These are phyloP conservation scores for Dysidea cf. avara DNA, from an alignment of 37 sponge, comb jelly and placozoan species.

Conservation along the genomic window DNA sequence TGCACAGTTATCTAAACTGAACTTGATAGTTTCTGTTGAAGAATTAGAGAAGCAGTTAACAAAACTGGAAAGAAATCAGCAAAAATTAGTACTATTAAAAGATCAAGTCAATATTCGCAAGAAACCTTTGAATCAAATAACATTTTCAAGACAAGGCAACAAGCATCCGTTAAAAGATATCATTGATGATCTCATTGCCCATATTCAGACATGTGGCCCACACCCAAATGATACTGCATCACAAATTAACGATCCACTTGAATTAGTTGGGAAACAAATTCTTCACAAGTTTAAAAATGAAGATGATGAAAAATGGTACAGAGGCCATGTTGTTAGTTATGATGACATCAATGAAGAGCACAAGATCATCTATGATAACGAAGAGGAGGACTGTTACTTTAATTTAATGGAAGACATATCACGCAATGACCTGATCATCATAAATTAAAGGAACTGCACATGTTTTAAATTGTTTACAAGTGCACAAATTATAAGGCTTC, in stretches of 20 bases:
- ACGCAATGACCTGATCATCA: constrained; percentile 34
- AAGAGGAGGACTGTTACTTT: constrained; percentile 36
- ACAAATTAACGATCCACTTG: no score
- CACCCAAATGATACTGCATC: background rate
- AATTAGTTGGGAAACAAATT: constrained; percentile 21
- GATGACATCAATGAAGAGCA: constrained; percentile 32
- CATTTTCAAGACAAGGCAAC: constrained; percentile 26
- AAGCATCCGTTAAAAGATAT: constrained; percentile 26
- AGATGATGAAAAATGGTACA: constrained; percentile 33
- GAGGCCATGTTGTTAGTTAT: constrained; percentile 30
- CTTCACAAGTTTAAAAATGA: constrained; percentile 32
- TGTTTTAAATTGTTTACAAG: no score
- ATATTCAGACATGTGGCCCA: constrained; percentile 1
- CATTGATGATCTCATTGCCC: constrained; percentile 26
- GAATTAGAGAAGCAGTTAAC: constrained; percentile 34
- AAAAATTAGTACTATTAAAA: constrained; percentile 26
- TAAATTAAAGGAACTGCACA: no score
- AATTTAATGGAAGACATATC: constrained; percentile 34
- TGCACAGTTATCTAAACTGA: constrained; percentile 17
- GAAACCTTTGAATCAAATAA: constrained; percentile 22
- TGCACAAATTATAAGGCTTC: no score
- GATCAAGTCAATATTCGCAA: constrained; percentile 37
- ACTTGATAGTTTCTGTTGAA: constrained; percentile 17
- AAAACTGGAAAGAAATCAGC: constrained; percentile 21
- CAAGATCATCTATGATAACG: constrained; percentile 40